A percentile compares a stretch with the other conserved stretches of the same genome.
These are phyloP conservation scores for Eunapius fragilis DNA, from an alignment of 37 sponge, comb jelly and placozoan genomes.

Conservation along the genomic window DNA sequence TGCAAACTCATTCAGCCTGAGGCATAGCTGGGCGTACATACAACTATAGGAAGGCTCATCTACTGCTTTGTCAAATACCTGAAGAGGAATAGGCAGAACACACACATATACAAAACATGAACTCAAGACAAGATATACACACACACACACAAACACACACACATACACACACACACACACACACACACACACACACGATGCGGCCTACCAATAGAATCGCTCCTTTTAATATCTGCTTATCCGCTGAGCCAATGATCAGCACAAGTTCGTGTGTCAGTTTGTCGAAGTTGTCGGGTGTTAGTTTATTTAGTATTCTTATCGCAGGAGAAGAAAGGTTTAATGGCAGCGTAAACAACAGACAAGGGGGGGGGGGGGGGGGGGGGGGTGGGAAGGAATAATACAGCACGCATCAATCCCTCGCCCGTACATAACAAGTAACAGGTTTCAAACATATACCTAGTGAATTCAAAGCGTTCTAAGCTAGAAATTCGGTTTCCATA, in stretches of 20 bases:
- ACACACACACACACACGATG: slow-evolving; percentile 11
- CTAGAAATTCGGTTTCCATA: too few relatives aligned
- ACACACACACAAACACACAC: slow-evolving; percentile 7
- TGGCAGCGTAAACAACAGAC: neutral
- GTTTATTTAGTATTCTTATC: slow-evolving; percentile 78
- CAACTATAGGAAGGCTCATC: slow-evolving; percentile 74
- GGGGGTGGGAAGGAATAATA: neutral
- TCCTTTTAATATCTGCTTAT: slow-evolving; percentile 53
- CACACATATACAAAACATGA: neutral
- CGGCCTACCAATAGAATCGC: slow-evolving; percentile 67
- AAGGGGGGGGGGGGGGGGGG: neutral
- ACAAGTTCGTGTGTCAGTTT: slow-evolving; percentile 41
- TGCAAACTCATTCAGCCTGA: slow-evolving; percentile 40
- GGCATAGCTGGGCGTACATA: slow-evolving; percentile 83
- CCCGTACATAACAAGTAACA: too few relatives aligned
- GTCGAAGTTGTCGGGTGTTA: slow-evolving; percentile 89
- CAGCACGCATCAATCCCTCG: neutral
- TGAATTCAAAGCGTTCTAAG: too few relatives aligned
- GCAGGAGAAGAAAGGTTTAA: neutral
- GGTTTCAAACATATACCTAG: too few relatives aligned
- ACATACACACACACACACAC: neutral
- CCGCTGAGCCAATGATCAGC: neutral
- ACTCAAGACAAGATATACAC: neutral
- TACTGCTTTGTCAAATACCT: slow-evolving; percentile 87
- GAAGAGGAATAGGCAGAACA: neutral